Evolutionary conservation across 2,888 invertebrate species (phyloP), one percentile per base, ranked within the genome.

Genomic region (Platerodrilus igneus): DNA sequence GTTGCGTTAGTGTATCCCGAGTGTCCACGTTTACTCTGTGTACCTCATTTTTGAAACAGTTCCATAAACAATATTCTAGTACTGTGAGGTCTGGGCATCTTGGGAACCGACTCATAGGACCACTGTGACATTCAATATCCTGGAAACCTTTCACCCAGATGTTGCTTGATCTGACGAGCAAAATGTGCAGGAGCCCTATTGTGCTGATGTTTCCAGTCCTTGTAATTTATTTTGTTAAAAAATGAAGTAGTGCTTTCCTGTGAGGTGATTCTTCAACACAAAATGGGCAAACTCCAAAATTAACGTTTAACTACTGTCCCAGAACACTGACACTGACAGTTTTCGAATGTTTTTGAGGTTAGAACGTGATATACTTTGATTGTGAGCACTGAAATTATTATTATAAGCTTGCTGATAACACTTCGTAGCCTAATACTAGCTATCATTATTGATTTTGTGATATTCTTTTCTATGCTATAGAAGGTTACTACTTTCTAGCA

Each of bases 251-350:
- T 37, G 40, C 16, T 37, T 37, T 42, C 37, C 32, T 37, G 37
- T 37, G 36, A 45, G 41, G 14, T 28, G 41, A 42, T 42, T 45
- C 37, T 41, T 32, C 38, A 32, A 32, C 28, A 38, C 28, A 23
- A 41, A 19, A 19, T 7, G 20, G 20, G 4, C 23, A 7, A 23
- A n/a, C n/a, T n/a, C n/a, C n/a, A n/a, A n/a, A n/a, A n/a, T n/a
- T n/a, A n/a, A n/a, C n/a, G n/a, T n/a, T n/a, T n/a, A n/a, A n/a
- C n/a, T n/a, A n/a, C n/a, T n/a, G n/a, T n/a, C n/a, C n/a, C n/a
- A n/a, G n/a, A n/a, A n/a, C n/a, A n/a, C n/a, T n/a, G n/a, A n/a
- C n/a, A n/a, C n/a, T n/a, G n/a, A n/a, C n/a, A n/a, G n/a, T n/a
- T n/a, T n/a, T n/a, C n/a, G n/a, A n/a, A n/a, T n/a, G n/a, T n/a